phyloP scores from a whole-genome alignment of 2,797 vertebrate genomes.

The Myotis pilosus region DNA sequence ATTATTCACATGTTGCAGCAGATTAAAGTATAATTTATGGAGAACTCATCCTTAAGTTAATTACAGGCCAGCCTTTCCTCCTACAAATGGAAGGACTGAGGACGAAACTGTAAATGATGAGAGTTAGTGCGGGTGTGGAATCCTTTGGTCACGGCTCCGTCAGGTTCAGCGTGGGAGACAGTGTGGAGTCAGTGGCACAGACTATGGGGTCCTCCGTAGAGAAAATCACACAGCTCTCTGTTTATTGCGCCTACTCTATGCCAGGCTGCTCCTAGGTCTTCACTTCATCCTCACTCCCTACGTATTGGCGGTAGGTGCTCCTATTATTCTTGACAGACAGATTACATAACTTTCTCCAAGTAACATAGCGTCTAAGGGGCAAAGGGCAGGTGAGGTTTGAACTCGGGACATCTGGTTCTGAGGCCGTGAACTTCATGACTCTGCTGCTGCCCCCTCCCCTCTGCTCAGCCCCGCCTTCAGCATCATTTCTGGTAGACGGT shows the following conservation, averaged over 20 bases:
- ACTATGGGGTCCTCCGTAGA: not conserved
- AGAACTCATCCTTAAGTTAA: conserved; percentile 80
- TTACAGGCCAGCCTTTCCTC: conserved; percentile 73
- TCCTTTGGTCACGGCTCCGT: not conserved
- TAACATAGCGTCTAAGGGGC: too few relatives aligned
- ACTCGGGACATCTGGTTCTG: too few relatives aligned
- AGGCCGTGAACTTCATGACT: too few relatives aligned
- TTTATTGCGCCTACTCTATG: not conserved
- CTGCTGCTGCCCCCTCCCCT: too few relatives aligned
- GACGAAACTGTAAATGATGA: not conserved
- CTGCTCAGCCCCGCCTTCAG: too few relatives aligned
- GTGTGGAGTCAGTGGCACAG: too few relatives aligned
- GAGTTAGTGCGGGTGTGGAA: not conserved
- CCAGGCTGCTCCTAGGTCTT: too few relatives aligned
- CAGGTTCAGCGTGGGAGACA: not conserved
- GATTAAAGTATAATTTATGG: conserved; percentile 77
- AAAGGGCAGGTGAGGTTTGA: too few relatives aligned
- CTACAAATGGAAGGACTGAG: conserved; percentile 53
- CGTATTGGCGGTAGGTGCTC: not conserved
- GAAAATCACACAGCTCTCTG: not conserved
- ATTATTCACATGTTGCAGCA: conserved; percentile 82
- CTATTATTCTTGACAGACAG: too few relatives aligned
- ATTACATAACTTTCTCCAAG: too few relatives aligned
- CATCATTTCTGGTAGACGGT: too few relatives aligned
- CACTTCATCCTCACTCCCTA: not conserved